These are phyloP conservation scores for Bubo blakistoni DNA, from an alignment of 2,113 vertebrate genomes.

Conservation along the genomic window DNA sequence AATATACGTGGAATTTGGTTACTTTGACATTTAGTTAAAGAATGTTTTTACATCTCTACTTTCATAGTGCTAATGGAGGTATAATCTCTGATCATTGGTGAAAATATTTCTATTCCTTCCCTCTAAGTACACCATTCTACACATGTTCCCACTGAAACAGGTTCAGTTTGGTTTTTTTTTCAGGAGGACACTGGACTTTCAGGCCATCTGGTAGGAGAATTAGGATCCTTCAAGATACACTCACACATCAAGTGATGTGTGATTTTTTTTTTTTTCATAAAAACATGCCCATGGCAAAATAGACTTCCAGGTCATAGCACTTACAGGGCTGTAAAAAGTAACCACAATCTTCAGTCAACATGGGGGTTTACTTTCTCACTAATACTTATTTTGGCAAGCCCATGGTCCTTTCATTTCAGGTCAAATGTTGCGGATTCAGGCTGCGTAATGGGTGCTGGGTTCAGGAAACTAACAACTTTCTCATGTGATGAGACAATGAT, in stretches of 20 bases:
- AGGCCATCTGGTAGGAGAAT: neutral
- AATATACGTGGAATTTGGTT: neutral
- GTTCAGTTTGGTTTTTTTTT: neutral
- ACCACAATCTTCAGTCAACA: neutral
- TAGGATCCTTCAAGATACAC: neutral
- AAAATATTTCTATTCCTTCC: neutral
- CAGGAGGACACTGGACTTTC: neutral
- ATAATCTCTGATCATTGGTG: neutral
- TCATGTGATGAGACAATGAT: neutral
- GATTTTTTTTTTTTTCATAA: neutral
- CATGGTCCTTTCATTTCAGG: neutral
- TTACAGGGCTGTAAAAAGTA: neutral
- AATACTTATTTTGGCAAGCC: neutral
- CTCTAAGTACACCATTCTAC: neutral
- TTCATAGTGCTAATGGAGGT: neutral
- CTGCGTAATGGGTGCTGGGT: accelerated
- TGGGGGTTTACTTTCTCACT: neutral
- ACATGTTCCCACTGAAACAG: neutral
- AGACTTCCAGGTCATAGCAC: neutral
- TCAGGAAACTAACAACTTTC: neutral
- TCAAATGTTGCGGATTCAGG: neutral
- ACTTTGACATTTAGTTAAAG: neutral
- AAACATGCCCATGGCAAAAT: neutral
- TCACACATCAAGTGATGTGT: neutral
- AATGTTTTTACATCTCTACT: neutral